Evolutionary conservation across 2,888 invertebrate genomes (phyloP), one percentile per base, ranked within the genome.

Genomic region (Lasioglossum leucozonium): DNA sequence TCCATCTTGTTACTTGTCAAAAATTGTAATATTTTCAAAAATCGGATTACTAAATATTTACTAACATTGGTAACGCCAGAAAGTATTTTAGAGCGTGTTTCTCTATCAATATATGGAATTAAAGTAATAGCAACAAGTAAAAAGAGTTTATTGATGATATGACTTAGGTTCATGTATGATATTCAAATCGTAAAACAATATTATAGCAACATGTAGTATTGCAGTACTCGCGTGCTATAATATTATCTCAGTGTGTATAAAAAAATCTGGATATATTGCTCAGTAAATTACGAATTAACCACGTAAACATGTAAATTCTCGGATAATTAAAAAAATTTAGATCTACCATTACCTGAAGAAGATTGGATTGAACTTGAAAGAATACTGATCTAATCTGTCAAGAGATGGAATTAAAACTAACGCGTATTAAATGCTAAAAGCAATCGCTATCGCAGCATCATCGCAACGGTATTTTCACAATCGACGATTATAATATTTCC

Each of bases 401-500:
- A 82, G 82, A 89, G 89, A 89, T 86, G 89, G 89, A 89, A 89
- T 89, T 88, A 89, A 90, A 90, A 90, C 80, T 69, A 77, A 84
- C 87, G 89, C 87, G 86, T 80, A 74, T 87, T 76, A 77, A 84
- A 83, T 76, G 84, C 88, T 86, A 85, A 81, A 84, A 88, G 80
- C 86, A 80, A 82, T 84, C 90, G 90, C 82, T 82, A 77, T 81
- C 87, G 87, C 87, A 86, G 83, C 72, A 77, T 79, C 67, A 44
- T 87, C 87, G 86, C 82, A 87, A 88, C 82, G 85, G 80, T 87
- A 81, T 77, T 84, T 77, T 80, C 79, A 71, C 77, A 87, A 89
- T 87, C 85, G 90, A 90, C 82, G 86, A 72, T 51, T 74, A 62
- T 79, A 74, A 84, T 73, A 84, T 82, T 73, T 77, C 79, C 73